Evolutionary conservation across 2,888 invertebrate genomes (phyloP), one percentile per base, ranked within the genome.

Genomic region (Petrolisthes manimaculis): DNA sequence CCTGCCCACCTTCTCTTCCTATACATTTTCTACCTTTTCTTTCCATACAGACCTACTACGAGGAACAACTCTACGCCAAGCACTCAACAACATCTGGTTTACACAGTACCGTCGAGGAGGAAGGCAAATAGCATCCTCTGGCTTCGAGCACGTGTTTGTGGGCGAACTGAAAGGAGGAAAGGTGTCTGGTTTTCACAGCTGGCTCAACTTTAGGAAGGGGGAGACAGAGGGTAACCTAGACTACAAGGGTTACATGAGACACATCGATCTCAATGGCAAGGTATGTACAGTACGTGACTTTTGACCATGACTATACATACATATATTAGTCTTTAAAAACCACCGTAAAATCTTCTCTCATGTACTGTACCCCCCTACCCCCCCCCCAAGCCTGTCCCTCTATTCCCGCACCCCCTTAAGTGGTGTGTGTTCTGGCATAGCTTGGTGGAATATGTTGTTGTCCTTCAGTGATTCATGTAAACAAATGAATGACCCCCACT

Each of bases 101-200:
- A 95, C 95, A 71, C 94, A 96, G 91, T 98, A 97, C 93, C 95
- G 97, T 0, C 94, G 97, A 90, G 84, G 79, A n/a, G 87, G 87
- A 5, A 21, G 74, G 24, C 37, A 86, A 12, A 18, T 69, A 92
- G 96, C 96, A 53, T 97, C 98, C 92, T 96, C 96, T 71, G 98
- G 97, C 1, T 98, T 98, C 92, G 98, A 98, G 93, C 98, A 98
- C 92, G 95, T 97, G 51, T 97, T 98, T 93, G 95, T 98, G 4
- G 96, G 97, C 0, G 98, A 98, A 94, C 94, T 96, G 0, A 97
- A 96, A 93, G 95, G 95, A 91, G 95, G 95, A 0, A 95, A 95
- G 92, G 95, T 98, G 51, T 95, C 93, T 92, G 98, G 98, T 8
- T 94, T 98, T 91, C 98, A 98, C 93, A 97, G 97, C 93, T 98